phyloP scores from a whole-genome alignment of 2,113 vertebrate genomes.

The Glaucidium brasilianum region DNA sequence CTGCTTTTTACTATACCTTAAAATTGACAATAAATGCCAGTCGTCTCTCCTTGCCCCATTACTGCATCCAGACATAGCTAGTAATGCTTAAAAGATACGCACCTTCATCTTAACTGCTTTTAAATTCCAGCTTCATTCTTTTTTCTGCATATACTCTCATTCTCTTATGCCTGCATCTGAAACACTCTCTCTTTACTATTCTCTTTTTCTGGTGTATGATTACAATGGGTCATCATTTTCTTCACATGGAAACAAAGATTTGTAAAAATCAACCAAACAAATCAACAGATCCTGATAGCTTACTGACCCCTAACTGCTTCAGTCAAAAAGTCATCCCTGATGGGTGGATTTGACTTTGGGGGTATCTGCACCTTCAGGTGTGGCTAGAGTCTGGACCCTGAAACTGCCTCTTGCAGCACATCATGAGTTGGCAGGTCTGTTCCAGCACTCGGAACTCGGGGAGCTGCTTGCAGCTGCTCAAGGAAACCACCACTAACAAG shows the following conservation, averaged over 20 bases:
- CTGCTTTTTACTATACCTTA: constrained; percentile 50
- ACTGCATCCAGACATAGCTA: constrained; percentile 1
- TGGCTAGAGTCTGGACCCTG: not conserved
- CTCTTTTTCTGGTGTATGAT: not conserved
- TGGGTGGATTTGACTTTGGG: not conserved
- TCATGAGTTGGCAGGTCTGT: not conserved
- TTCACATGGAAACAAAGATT: not conserved
- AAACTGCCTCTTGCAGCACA: not conserved
- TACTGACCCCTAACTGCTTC: not conserved
- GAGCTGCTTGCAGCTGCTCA: not conserved
- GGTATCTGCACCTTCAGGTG: not conserved
- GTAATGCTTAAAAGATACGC: not conserved
- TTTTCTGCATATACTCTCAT: not conserved
- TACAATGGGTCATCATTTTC: not conserved
- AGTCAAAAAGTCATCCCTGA: not conserved
- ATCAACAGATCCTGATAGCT: not conserved
- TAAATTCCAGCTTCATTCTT: not conserved
- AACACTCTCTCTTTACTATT: not conserved
- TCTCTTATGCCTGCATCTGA: not conserved
- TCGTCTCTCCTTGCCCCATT: constrained; percentile 30
- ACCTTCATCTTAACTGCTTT: constrained; percentile 16
- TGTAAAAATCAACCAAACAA: not conserved
- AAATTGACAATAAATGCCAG: constrained; percentile 63
- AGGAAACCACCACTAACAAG: not conserved
- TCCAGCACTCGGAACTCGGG: not conserved